Conservation (phyloP, 2,113 vertebrate species). For the Centropus unirufus region DNA sequence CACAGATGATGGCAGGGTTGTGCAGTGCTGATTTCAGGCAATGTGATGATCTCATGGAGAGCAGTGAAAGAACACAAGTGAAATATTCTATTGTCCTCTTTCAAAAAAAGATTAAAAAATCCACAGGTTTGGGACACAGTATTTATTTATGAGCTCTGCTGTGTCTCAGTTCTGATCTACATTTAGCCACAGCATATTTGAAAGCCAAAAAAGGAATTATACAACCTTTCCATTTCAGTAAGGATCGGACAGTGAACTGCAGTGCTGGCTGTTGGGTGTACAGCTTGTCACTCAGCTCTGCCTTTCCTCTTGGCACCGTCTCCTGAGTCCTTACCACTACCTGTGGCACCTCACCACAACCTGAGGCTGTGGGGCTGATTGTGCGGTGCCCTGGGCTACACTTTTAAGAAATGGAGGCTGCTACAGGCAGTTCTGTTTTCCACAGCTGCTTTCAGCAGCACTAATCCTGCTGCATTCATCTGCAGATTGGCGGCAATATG, state of each 20-base stretch:
- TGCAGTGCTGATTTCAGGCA: not conserved
- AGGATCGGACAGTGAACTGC: not conserved
- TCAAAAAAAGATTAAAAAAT: not conserved
- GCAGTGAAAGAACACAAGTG: not conserved
- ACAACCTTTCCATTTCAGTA: not conserved
- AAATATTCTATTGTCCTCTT: not conserved
- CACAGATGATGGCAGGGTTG: not conserved
- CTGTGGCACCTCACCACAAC: not conserved
- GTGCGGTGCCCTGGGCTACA: not conserved
- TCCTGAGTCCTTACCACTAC: rapidly evolving
- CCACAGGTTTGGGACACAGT: not conserved
- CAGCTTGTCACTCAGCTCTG: not conserved
- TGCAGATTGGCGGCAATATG: rapidly evolving
- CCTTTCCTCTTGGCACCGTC: rapidly evolving
- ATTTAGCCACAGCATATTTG: not conserved
- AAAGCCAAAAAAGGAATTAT: not conserved
- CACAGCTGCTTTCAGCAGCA: not conserved
- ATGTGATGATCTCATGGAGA: not conserved
- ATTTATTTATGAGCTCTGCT: not conserved
- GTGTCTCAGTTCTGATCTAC: not conserved
- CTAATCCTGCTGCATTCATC: not conserved
- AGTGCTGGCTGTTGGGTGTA: not conserved
- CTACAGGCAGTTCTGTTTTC: not conserved
- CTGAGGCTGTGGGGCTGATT: rapidly evolving
- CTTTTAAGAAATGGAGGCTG: rapidly evolving